A percentile compares a stretch with the other conserved stretches of the same genome.
Conservation (phyloP, 2,888 invertebrate genomes). For the Dasysyrphus tricinctus region DNA sequence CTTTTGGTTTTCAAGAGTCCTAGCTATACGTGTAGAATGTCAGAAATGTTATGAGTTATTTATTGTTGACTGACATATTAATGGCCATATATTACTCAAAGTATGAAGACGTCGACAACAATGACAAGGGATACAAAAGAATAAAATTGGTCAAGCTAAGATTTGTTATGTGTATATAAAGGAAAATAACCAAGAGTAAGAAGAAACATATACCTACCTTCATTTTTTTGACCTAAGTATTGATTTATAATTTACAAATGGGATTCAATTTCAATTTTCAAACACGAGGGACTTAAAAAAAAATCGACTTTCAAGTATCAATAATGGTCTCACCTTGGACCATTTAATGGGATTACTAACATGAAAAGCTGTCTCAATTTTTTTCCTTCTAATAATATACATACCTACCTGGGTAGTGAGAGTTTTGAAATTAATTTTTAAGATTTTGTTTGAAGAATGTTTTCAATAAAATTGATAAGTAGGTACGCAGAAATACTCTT, state of each 20-base stretch:
- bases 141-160: conserved; percentile 29
- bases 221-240: background rate
- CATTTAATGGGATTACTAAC: conserved; percentile 5
- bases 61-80: conserved; percentile 57
- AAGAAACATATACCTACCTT: no score
- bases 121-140: conserved; percentile 6
- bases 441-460: no score
- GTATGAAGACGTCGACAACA: background rate
- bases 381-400: background rate
- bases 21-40: conserved; percentile 23
- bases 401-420: background rate
- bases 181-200: background rate
- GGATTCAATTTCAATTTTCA: background rate
- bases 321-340: background rate
- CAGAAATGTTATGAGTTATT: conserved; percentile 58
- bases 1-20: conserved; percentile 30
- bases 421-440: no score
- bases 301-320: background rate
- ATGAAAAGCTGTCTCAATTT: background rate
- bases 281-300: background rate
- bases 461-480: no score
- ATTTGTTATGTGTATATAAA: background rate
- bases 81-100: conserved; percentile 60
- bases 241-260: conserved; percentile 35
- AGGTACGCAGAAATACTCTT: no score